phyloP scores from a whole-genome alignment of 2,113 vertebrate genomes.

The Eolophus roseicapilla region DNA sequence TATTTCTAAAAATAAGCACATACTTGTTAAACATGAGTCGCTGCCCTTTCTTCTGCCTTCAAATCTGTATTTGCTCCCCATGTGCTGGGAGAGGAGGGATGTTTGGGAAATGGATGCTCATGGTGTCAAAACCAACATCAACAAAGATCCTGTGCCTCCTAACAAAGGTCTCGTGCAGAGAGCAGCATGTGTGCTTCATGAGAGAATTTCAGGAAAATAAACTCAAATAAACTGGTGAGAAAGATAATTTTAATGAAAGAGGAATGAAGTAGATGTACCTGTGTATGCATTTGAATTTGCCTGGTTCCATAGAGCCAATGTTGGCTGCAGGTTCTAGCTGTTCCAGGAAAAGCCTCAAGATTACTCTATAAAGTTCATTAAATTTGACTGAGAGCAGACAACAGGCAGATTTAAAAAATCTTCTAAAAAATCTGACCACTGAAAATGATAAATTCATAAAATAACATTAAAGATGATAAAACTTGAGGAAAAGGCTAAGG shows the following conservation, averaged over 20 bases:
- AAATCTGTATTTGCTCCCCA: neutral
- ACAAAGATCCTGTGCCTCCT: neutral
- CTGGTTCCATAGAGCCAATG: neutral
- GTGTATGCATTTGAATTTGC: neutral
- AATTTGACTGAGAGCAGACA: neutral
- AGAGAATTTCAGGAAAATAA: neutral
- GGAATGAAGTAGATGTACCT: neutral
- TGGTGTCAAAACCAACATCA: rapidly evolving
- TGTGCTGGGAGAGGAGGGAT: neutral
- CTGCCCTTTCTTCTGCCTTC: no score
- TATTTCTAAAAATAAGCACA: neutral
- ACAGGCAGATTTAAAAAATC: neutral
- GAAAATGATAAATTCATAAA: neutral
- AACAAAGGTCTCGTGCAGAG: neutral
- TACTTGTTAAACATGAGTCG: no score
- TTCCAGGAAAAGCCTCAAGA: neutral
- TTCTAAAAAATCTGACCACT: neutral
- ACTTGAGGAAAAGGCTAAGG: neutral
- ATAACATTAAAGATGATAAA: neutral
- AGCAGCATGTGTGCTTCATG: neutral
- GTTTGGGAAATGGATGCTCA: neutral
- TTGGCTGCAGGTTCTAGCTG: neutral
- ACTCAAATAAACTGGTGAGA: neutral
- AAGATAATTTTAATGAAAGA: neutral
- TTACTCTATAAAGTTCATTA: neutral